Evolutionary conservation across 1,140 invertebrate genomes (phyloP).

Genomic region (roundworm (Caenorhabditis elegans)): DNA sequence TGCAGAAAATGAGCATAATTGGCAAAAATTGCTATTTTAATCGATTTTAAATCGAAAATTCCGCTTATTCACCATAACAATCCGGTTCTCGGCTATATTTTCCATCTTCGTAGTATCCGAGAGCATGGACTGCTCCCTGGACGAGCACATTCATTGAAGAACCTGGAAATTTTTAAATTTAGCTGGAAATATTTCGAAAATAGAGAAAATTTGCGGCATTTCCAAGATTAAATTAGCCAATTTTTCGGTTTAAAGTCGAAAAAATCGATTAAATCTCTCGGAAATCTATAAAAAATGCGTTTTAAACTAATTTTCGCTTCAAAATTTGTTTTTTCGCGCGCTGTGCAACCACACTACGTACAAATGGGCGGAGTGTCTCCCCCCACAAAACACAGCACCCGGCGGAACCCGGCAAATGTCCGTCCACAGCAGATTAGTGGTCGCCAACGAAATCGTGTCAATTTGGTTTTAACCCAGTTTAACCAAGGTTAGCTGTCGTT

Average conservation of each 20-base stretch:
- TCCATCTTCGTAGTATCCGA: conserved; percentile 39
- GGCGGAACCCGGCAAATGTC: not conserved
- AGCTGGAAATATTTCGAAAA: no score
- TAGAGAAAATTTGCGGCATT: no score
- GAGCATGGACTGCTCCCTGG: conserved; percentile 34
- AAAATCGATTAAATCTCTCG: not conserved
- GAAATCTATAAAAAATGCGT: no score
- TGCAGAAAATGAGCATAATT: not conserved
- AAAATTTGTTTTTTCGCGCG: no score
- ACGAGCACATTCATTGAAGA: conserved; percentile 31
- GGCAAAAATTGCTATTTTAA: not conserved
- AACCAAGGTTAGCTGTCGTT: not conserved
- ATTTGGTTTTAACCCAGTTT: not conserved
- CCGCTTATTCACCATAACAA: conserved; percentile 34
- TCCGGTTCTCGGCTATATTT: conserved; percentile 41
- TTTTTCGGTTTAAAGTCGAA: no score
- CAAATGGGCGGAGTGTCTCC: not conserved
- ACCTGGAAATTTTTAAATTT: no score
- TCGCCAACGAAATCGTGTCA: not conserved
- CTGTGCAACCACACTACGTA: not conserved
- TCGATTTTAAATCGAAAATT: not conserved
- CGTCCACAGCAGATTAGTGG: not conserved
- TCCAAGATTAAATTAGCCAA: no score
- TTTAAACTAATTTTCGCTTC: no score
- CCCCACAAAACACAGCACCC: not conserved